These are phyloP conservation scores for Pachymerium ferrugineum DNA, from an alignment of 2,888 invertebrate species.

Conservation along the genomic window DNA sequence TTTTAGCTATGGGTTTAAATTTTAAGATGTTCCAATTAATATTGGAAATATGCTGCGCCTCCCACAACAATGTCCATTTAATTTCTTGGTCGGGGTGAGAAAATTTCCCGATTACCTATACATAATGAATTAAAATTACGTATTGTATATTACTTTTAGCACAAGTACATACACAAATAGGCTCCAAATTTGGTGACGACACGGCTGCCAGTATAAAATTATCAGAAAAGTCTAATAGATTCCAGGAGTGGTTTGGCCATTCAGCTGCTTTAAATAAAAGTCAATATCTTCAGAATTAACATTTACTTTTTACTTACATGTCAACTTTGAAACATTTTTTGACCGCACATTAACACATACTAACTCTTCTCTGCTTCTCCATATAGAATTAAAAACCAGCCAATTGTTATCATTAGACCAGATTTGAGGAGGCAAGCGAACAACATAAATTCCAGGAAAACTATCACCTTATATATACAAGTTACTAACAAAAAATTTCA, in stretches of 20 bases:
- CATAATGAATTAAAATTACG: conserved; percentile 32
- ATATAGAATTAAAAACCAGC: conserved; percentile 35
- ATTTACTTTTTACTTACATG: background rate
- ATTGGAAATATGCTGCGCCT: background rate
- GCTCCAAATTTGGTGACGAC: conserved; percentile 32
- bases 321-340: background rate
- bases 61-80: background rate
- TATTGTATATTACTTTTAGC: background rate
- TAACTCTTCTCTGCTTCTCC: conserved; percentile 36
- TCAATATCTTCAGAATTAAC: background rate
- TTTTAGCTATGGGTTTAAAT: background rate
- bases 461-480: background rate
- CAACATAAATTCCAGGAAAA: conserved; percentile 37
- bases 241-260: background rate
- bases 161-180: background rate
- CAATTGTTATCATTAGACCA: conserved; percentile 34
- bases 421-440: conserved; percentile 32
- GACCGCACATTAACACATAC: background rate
- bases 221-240: conserved; percentile 28
- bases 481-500: background rate
- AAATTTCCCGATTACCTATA: conserved; percentile 36
- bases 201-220: conserved; percentile 38
- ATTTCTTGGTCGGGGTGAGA: background rate
- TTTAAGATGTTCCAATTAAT: conserved; percentile 20
- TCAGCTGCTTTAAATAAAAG: background rate